A percentile compares a stretch with the other conserved stretches of the same genome.
Evolutionary conservation across 1,140 invertebrate species (phyloP).

Genomic region (Nilaparvata lugens): DNA sequence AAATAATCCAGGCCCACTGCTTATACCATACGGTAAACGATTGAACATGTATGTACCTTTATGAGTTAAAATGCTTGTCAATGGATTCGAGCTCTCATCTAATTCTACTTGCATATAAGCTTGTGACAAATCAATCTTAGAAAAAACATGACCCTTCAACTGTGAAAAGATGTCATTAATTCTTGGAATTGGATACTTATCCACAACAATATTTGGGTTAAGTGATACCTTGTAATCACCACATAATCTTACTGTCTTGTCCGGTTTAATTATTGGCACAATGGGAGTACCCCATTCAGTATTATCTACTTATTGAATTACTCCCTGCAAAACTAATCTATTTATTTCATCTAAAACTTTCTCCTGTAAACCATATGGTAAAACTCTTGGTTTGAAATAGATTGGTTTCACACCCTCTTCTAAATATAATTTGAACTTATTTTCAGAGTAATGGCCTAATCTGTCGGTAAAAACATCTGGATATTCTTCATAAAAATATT

Average conservation of each 20-base stretch:
- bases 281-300: slow-evolving; percentile 33
- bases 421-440: slow-evolving; percentile 4
- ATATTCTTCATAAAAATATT: slow-evolving; percentile 8
- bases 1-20: slow-evolving; percentile 20
- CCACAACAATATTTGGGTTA: background rate
- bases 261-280: slow-evolving; percentile 33
- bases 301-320: slow-evolving; percentile 31
- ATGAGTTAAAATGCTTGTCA: slow-evolving; percentile 28
- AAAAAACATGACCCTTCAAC: slow-evolving; percentile 25
- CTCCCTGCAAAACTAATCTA: slow-evolving; percentile 28
- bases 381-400: slow-evolving; percentile 32
- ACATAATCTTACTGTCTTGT: slow-evolving; percentile 35
- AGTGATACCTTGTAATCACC: slow-evolving; percentile 39
- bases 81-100: slow-evolving; percentile 24
- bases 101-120: slow-evolving; percentile 27
- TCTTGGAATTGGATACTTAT: background rate
- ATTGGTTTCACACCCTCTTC: slow-evolving; percentile 20
- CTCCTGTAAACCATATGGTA: slow-evolving; percentile 35
- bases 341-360: slow-evolving; percentile 34
- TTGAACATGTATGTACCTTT: slow-evolving; percentile 28
- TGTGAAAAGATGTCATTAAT: slow-evolving; percentile 3
- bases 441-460: slow-evolving; percentile 3
- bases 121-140: slow-evolving; percentile 24
- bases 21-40: slow-evolving; percentile 28
- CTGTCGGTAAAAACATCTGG: slow-evolving; percentile 6